Conservation (phyloP, 2,797 vertebrate genomes). For the Phataginus tetradactyla region DNA sequence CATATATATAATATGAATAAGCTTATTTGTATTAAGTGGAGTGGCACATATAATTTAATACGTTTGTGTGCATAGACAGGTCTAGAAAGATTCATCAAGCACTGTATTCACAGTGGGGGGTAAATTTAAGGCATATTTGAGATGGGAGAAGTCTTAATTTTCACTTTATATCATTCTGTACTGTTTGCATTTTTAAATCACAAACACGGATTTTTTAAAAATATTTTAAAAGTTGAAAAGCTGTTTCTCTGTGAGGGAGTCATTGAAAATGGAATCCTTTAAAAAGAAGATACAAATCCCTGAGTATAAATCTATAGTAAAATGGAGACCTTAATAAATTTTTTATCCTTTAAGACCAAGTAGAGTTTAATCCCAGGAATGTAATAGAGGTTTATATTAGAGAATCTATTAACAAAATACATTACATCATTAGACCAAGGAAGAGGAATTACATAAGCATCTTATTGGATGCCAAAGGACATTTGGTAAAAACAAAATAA, state of each 20-base stretch:
- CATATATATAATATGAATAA: background rate
- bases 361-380: constrained; percentile 49
- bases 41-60: background rate
- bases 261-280: constrained; percentile 35
- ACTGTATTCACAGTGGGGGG: background rate
- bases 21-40: background rate
- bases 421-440: constrained; percentile 54
- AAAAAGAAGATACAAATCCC: constrained; percentile 55
- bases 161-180: background rate
- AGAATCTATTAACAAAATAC: constrained; percentile 67
- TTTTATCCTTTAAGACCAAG: constrained; percentile 47
- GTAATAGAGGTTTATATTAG: constrained; percentile 43
- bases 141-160: background rate
- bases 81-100: constrained; percentile 40
- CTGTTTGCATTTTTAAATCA: background rate
- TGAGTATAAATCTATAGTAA: constrained; percentile 49
- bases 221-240: constrained; percentile 39
- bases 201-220: background rate
- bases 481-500: constrained; percentile 1
- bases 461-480: constrained; percentile 29
- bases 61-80: background rate
- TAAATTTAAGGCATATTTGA: background rate
- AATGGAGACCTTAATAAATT: constrained; percentile 56
- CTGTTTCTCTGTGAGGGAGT: background rate
- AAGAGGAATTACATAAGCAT: constrained; percentile 52